These are phyloP conservation scores for Myripristis murdjan DNA, from an alignment of 2,797 vertebrate genomes.

Conservation along the genomic window DNA sequence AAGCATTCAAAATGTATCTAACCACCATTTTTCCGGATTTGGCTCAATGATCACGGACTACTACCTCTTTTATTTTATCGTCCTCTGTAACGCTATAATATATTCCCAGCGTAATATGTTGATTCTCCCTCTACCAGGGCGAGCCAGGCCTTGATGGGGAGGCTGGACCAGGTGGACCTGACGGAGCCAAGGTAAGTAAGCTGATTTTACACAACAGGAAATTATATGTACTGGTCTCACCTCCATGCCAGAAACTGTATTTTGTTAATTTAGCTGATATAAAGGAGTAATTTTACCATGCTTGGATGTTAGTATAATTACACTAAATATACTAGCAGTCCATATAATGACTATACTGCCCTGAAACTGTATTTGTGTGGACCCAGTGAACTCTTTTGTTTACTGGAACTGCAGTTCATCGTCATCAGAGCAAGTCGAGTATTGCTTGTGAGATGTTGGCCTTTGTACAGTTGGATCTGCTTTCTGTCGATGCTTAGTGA, in stretches of 20 bases:
- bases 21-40: neutral
- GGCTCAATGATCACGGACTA: neutral
- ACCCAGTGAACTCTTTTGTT: conserved; percentile 40
- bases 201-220: conserved; percentile 1
- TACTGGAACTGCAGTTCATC: conserved; percentile 24
- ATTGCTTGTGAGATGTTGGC: conserved; percentile 42
- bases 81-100: conserved; percentile 4
- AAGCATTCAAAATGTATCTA: neutral
- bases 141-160: conserved; percentile 92
- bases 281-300: neutral
- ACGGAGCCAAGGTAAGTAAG: conserved; percentile 90
- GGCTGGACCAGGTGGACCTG: conserved; percentile 85
- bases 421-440: conserved; percentile 26
- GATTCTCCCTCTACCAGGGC: conserved; percentile 83
- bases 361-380: conserved; percentile 6
- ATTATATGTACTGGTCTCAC: neutral
- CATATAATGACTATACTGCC: neutral
- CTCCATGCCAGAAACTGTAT: neutral
- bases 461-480: conserved; percentile 38
- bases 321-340: conserved; percentile 5
- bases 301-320: neutral
- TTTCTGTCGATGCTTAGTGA: conserved; percentile 46
- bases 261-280: neutral
- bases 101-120: conserved; percentile 18
- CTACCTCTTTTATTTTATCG: too few species aligned